phyloP scores from a whole-genome alignment of 1,140 invertebrate genomes.

The Cryptotermes secundus region DNA sequence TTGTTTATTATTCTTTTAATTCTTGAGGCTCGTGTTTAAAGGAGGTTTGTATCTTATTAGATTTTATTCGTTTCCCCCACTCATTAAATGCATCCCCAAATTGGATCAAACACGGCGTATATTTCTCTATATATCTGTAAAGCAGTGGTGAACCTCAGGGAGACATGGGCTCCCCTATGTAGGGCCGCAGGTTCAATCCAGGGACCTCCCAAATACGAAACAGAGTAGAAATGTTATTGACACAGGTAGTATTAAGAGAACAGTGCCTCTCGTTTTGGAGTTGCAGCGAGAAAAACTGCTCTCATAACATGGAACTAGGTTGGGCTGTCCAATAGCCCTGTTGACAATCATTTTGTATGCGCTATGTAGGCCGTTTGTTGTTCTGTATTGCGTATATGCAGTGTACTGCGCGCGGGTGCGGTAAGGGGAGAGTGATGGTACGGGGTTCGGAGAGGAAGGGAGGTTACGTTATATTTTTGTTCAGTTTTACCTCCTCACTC shows the following conservation, averaged over 20 bases:
- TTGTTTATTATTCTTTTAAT: too few relatives aligned
- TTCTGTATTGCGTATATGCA: background rate
- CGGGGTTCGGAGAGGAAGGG: background rate
- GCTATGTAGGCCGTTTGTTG: background rate
- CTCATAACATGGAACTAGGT: background rate
- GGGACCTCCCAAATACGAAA: too few relatives aligned
- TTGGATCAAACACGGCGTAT: too few relatives aligned
- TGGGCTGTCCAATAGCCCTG: background rate
- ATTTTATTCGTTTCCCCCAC: too few relatives aligned
- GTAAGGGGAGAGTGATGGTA: background rate
- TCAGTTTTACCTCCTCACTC: conserved; percentile 6
- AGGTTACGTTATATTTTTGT: conserved; percentile 20
- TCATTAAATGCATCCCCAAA: too few relatives aligned
- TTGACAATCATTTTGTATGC: conserved; percentile 3
- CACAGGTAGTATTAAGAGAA: background rate
- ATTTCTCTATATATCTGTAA: too few relatives aligned
- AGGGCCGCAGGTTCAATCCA: too few relatives aligned
- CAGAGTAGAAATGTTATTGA: background rate
- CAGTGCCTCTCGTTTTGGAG: background rate
- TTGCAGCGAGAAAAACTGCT: background rate
- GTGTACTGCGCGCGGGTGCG: background rate
- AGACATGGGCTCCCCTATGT: too few relatives aligned
- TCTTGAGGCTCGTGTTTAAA: too few relatives aligned
- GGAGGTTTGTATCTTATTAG: too few relatives aligned
- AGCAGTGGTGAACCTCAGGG: too few relatives aligned